These are phyloP conservation scores for Aulostomus chinensis DNA, from an alignment of 2,797 vertebrate species.

Conservation along the genomic window DNA sequence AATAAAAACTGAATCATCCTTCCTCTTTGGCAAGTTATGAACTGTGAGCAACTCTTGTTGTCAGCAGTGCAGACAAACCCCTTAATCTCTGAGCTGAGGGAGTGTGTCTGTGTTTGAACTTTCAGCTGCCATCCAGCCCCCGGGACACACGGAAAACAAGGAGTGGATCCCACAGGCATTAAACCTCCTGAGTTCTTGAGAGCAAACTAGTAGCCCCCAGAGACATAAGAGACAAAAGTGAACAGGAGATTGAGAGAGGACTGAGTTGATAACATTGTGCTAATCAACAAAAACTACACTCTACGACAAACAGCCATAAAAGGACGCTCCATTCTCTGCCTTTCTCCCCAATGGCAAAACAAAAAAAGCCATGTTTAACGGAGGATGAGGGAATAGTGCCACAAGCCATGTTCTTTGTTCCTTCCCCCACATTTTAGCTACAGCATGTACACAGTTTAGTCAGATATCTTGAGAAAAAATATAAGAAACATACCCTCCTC, in stretches of 20 bases:
- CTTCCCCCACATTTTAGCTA: slow-evolving; percentile 10
- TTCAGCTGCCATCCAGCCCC: slow-evolving; percentile 76
- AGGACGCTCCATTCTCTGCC: slow-evolving; percentile 33
- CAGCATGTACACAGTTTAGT: slow-evolving; percentile 3
- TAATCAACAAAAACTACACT: slow-evolving; percentile 44
- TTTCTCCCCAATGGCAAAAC: slow-evolving; percentile 27
- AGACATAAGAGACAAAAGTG: slow-evolving; percentile 50
- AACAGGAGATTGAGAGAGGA: slow-evolving; percentile 32
- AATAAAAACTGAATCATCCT: slow-evolving; percentile 56
- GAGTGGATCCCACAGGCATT: slow-evolving; percentile 71
- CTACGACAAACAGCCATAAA: slow-evolving; percentile 53
- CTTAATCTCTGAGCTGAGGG: slow-evolving; percentile 78
- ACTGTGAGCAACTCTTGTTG: slow-evolving; percentile 66
- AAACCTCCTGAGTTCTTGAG: slow-evolving; percentile 53
- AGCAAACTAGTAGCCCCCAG: slow-evolving; percentile 38
- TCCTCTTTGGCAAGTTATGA: slow-evolving; percentile 66
- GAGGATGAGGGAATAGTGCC: slow-evolving; percentile 3
- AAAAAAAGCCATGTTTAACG: slow-evolving; percentile 28
- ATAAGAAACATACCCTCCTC: slow-evolving; percentile 1
- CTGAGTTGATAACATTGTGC: slow-evolving; percentile 42
- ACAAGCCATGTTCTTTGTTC: slow-evolving; percentile 4
- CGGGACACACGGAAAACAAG: slow-evolving; percentile 77
- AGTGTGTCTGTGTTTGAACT: slow-evolving; percentile 79
- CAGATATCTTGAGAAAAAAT: not conserved
- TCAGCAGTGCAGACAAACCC: slow-evolving; percentile 70